Percentiles rank a stretch among this genome's conserved stretches.
Evolutionary conservation across 2,797 vertebrate species (phyloP).

Genomic region (Tinamus major): DNA sequence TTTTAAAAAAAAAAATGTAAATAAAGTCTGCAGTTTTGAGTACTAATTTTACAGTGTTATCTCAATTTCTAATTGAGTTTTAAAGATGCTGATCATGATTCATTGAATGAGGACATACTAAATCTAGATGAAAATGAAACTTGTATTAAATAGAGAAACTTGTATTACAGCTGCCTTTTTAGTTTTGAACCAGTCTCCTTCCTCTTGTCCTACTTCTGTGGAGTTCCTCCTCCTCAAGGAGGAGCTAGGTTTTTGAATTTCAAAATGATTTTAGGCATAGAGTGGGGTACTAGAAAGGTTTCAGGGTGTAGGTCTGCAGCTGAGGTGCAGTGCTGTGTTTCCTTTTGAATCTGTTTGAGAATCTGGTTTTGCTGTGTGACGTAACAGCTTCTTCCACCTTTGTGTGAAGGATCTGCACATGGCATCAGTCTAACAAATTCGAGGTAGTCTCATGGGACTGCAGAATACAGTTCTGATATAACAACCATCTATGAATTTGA

Average conservation of each 20-base stretch:
- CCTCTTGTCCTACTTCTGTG: background rate
- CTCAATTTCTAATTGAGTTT: background rate
- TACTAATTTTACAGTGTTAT: background rate
- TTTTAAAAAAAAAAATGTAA: background rate
- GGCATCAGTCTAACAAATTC: background rate
- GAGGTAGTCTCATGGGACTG: background rate
- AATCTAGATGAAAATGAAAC: background rate
- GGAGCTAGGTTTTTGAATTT: background rate
- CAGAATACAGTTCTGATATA: background rate
- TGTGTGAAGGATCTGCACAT: background rate
- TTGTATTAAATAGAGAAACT: background rate
- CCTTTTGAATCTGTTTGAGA: too few relatives aligned
- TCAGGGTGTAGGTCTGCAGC: background rate
- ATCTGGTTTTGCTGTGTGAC: background rate
- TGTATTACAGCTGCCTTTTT: background rate
- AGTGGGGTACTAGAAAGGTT: accelerated
- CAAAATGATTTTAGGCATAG: accelerated
- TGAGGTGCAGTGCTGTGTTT: background rate
- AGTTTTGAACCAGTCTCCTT: background rate
- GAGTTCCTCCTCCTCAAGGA: background rate
- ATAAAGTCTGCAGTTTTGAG: background rate
- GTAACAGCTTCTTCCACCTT: accelerated
- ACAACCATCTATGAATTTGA: background rate
- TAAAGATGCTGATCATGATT: background rate
- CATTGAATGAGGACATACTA: background rate